These are phyloP conservation scores for Tetrao urogallus DNA, from an alignment of 2,113 vertebrate genomes.

Conservation along the genomic window DNA sequence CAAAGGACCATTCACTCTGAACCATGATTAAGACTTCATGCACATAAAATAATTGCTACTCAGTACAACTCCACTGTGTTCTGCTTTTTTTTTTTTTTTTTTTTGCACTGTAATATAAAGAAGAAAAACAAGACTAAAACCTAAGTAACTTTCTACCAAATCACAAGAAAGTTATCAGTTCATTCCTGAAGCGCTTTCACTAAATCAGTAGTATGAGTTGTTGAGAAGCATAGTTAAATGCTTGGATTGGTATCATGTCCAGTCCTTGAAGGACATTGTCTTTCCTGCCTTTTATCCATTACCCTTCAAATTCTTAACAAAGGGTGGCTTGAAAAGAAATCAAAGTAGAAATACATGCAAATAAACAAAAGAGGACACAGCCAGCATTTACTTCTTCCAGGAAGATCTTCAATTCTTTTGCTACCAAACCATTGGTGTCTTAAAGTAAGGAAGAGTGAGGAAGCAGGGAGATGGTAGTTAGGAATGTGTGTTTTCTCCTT, in stretches of 20 bases:
- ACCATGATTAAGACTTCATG: not conserved
- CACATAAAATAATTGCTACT: not conserved
- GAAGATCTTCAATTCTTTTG: not conserved
- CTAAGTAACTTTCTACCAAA: not conserved
- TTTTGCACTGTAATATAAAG: too few species aligned
- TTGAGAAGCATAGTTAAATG: accelerated
- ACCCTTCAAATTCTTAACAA: accelerated
- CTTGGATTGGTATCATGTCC: not conserved
- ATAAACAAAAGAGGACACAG: not conserved
- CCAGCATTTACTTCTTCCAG: not conserved
- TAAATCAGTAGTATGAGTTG: not conserved
- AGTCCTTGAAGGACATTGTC: not conserved
- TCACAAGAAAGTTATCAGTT: not conserved
- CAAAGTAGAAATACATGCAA: not conserved
- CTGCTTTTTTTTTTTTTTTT: too few species aligned
- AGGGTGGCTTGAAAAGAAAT: accelerated
- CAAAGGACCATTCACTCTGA: accelerated
- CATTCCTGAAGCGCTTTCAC: not conserved
- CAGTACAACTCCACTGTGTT: not conserved
- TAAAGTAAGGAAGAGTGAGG: not conserved
- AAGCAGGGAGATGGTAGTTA: not conserved
- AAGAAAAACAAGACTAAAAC: too few species aligned
- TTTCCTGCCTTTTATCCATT: not conserved
- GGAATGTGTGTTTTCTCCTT: not conserved
- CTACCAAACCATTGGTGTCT: not conserved